Conservation (phyloP, 2,888 invertebrate genomes). For the Plebejus anna region DNA sequence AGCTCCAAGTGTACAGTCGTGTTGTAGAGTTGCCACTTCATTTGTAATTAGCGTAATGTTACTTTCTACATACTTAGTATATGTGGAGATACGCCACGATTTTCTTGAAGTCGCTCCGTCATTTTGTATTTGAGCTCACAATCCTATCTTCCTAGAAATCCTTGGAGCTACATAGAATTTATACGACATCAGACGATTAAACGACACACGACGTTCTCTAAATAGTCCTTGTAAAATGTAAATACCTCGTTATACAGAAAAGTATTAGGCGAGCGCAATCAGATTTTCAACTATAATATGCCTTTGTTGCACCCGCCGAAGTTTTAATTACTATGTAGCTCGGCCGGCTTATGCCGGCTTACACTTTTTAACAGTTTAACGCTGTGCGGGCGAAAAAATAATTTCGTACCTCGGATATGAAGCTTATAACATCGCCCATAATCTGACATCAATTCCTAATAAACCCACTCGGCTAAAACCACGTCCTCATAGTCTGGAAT, state of each 20-base stretch:
- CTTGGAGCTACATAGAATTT: neutral
- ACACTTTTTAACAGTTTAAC: constrained; percentile 18
- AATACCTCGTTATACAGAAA: constrained; percentile 4
- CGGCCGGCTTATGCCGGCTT: constrained; percentile 11
- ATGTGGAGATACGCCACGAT: neutral
- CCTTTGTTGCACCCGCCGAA: constrained; percentile 11
- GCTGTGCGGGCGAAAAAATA: neutral
- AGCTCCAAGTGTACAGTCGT: neutral
- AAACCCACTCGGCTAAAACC: neutral
- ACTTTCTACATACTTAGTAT: neutral
- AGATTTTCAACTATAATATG: constrained; percentile 22
- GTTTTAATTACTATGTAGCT: constrained; percentile 22
- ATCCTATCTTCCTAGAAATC: neutral
- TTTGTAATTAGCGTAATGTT: neutral
- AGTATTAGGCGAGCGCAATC: constrained; percentile 19
- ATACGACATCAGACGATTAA: neutral
- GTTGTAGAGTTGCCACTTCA: neutral
- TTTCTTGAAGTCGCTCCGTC: neutral
- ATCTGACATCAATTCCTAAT: neutral
- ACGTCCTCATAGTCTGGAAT: neutral
- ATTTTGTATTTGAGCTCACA: neutral
- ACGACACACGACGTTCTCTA: neutral
- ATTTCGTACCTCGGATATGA: neutral
- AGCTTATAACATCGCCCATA: neutral
- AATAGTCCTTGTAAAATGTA: neutral